Evolutionary conservation across 2,888 invertebrate genomes (phyloP).

Genomic region (Scelioninae gen. 2): DNA sequence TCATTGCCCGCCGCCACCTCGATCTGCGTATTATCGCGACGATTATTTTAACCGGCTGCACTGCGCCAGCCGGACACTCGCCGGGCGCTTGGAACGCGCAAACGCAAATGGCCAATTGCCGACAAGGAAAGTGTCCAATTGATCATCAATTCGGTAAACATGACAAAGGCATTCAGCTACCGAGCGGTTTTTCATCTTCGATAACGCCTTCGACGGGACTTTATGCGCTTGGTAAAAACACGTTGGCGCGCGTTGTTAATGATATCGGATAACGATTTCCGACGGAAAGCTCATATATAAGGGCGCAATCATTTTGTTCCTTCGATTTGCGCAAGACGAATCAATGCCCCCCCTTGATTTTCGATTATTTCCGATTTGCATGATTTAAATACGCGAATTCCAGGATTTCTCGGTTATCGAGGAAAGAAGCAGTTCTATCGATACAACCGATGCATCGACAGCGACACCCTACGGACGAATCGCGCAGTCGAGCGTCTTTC

Average conservation of each 20-base stretch:
- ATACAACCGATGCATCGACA: too few relatives aligned
- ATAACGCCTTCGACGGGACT: slow-evolving; percentile 5
- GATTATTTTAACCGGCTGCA: slow-evolving; percentile 69
- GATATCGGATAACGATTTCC: slow-evolving; percentile 31
- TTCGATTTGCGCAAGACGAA: too few relatives aligned
- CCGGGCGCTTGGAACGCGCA: slow-evolving; percentile 25
- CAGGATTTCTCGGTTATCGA: too few relatives aligned
- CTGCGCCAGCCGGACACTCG: slow-evolving; percentile 53
- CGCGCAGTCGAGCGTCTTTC: too few relatives aligned
- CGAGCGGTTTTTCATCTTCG: slow-evolving; percentile 19
- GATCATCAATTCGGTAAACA: slow-evolving; percentile 46
- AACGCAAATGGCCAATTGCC: slow-evolving; percentile 30
- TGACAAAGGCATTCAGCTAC: slow-evolving; percentile 45
- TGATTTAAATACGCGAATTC: too few relatives aligned
- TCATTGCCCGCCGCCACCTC: slow-evolving; percentile 65
- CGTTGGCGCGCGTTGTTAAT: slow-evolving; percentile 6
- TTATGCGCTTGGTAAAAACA: too few relatives aligned
- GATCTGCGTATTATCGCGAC: slow-evolving; percentile 69
- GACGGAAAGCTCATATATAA: too few relatives aligned
- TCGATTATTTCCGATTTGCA: too few relatives aligned
- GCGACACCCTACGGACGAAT: too few relatives aligned
- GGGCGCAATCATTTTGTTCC: too few relatives aligned
- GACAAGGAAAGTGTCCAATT: slow-evolving; percentile 45
- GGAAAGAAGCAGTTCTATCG: too few relatives aligned
- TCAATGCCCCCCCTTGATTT: too few relatives aligned